Conservation (phyloP, 2,888 invertebrate species). For the Dryobota labecula region DNA sequence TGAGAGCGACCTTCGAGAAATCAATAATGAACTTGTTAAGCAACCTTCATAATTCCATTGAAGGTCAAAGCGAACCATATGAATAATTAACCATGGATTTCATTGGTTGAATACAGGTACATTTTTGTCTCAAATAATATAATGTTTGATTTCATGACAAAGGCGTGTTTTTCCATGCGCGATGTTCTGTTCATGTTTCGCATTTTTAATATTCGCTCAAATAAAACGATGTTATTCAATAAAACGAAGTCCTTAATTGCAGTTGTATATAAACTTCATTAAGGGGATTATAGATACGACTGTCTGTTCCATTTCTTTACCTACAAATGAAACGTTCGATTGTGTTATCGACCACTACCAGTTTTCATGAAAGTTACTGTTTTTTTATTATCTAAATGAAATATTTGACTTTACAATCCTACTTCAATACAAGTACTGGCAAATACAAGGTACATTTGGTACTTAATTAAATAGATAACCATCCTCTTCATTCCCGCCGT, state of each 20-base stretch:
- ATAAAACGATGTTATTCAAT: constrained; percentile 3
- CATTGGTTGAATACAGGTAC: not conserved
- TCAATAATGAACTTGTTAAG: constrained; percentile 46
- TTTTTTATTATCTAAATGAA: not conserved
- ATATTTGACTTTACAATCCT: not conserved
- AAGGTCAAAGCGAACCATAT: constrained; percentile 23
- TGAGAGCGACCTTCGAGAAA: constrained; percentile 36
- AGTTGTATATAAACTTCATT: not conserved
- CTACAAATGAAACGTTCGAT: not conserved
- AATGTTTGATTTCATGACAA: not conserved
- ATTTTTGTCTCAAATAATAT: not conserved
- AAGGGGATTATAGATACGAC: not conserved
- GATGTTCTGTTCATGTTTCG: constrained; percentile 18
- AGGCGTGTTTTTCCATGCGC: not conserved
- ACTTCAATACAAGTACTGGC: constrained; percentile 8
- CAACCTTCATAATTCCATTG: constrained; percentile 29
- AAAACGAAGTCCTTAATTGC: not conserved
- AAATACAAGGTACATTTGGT: constrained; percentile 21
- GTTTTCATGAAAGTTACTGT: not conserved
- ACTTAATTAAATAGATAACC: constrained; percentile 45
- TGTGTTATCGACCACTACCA: not conserved
- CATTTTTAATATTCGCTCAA: not conserved
- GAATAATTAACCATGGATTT: constrained; percentile 10
- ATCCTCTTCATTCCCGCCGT: constrained; percentile 40
- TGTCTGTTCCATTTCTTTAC: not conserved